Conservation (phyloP, 2,113 vertebrate genomes). For the Cyprinodon brontotheroides region DNA sequence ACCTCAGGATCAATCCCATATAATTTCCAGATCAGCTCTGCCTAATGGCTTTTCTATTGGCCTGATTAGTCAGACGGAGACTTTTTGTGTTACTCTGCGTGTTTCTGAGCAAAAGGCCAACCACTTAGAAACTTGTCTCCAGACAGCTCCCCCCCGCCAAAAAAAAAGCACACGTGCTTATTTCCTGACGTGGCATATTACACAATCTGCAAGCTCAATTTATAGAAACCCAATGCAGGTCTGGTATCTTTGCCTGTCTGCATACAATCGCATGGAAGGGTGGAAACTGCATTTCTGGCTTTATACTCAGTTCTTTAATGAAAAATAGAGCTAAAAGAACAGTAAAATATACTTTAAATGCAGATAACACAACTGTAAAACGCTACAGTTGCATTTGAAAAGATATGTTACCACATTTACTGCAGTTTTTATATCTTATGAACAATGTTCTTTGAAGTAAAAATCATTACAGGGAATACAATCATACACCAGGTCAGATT, state of each 20-base stretch:
- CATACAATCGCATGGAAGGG: conserved; percentile 62
- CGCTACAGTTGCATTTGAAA: not conserved
- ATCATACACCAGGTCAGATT: not conserved
- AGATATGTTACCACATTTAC: not conserved
- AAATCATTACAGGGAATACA: not conserved
- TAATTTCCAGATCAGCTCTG: conserved; percentile 80
- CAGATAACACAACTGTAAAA: not conserved
- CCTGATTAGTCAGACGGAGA: conserved; percentile 54
- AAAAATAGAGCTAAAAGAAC: conserved; percentile 30
- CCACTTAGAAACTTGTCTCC: conserved; percentile 66
- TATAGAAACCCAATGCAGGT: conserved; percentile 67
- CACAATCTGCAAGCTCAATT: conserved; percentile 70
- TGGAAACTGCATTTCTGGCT: conserved; percentile 53
- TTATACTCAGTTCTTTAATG: conserved; percentile 44
- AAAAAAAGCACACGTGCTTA: conserved; percentile 69
- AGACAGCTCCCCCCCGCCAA: conserved; percentile 37
- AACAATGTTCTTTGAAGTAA: not conserved
- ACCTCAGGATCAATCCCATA: conserved; percentile 76
- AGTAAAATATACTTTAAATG: not conserved
- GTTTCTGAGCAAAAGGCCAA: conserved; percentile 60
- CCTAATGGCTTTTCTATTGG: conserved; percentile 79
- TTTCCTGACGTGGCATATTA: conserved; percentile 69
- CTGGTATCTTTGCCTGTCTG: conserved; percentile 52
- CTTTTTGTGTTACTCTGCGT: conserved; percentile 65
- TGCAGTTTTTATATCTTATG: not conserved